Conservation (phyloP, 2,113 vertebrate species). For the Phalacrocorax aristotelis region DNA sequence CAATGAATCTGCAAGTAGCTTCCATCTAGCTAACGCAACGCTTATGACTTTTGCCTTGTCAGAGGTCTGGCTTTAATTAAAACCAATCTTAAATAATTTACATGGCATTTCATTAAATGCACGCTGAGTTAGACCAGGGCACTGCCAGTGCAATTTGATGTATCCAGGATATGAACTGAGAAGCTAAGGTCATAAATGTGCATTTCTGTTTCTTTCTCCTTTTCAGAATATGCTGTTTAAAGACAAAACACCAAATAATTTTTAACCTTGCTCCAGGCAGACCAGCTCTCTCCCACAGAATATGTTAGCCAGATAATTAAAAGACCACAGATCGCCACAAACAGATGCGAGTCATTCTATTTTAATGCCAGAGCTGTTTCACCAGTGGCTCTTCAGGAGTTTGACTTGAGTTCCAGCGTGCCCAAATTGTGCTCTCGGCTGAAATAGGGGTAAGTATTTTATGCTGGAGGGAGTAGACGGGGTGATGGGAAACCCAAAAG, state of each 20-base stretch:
- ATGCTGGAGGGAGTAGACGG: not conserved
- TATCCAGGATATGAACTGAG: not conserved
- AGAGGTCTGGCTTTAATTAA: constrained; percentile 39
- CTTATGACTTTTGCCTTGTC: not conserved
- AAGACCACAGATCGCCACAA: constrained; percentile 23
- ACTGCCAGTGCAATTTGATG: not conserved
- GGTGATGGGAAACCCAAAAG: not conserved
- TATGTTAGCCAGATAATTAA: constrained; percentile 23
- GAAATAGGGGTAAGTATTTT: not conserved
- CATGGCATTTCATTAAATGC: constrained; percentile 7
- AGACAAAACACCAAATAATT: not conserved
- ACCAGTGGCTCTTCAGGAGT: not conserved
- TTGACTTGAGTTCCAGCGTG: not conserved
- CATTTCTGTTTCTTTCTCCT: not conserved
- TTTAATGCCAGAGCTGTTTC: not conserved
- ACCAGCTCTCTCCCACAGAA: not conserved
- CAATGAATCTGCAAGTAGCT: not conserved
- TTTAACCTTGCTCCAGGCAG: constrained; percentile 12
- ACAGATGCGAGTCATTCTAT: not conserved
- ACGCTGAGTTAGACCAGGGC: not conserved
- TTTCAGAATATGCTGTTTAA: not conserved
- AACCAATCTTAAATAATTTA: constrained; percentile 39
- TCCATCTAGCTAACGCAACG: not conserved
- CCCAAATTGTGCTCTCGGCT: not conserved
- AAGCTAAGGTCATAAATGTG: not conserved